A percentile compares a stretch with the other conserved stretches of the same genome.
These are phyloP conservation scores for Caenorhabditis japonica DNA, from an alignment of 2,888 invertebrate genomes.

Conservation along the genomic window DNA sequence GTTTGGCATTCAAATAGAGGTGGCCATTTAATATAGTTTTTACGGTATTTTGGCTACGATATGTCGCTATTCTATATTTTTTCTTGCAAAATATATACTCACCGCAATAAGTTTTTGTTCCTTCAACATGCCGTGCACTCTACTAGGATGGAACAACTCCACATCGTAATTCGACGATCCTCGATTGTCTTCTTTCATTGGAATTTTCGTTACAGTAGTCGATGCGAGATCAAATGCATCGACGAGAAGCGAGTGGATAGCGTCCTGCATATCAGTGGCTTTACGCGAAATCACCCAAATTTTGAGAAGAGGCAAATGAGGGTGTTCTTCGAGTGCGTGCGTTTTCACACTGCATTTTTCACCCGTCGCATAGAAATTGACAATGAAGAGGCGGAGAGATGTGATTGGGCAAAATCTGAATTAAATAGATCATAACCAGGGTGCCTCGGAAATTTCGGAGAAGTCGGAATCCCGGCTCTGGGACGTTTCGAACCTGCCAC, in stretches of 20 bases:
- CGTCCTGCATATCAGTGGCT: slow-evolving; percentile 23
- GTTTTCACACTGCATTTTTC: slow-evolving; percentile 32
- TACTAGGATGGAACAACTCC: slow-evolving; percentile 87
- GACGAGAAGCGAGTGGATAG: slow-evolving; percentile 42
- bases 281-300: slow-evolving; percentile 47
- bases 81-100: too few species aligned
- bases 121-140: slow-evolving; percentile 23
- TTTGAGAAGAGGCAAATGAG: slow-evolving; percentile 12
- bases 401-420: slow-evolving; percentile 39
- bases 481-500: too few species aligned
- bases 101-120: slow-evolving; percentile 14
- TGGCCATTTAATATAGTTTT: too few species aligned
- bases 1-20: too few species aligned
- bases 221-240: slow-evolving; percentile 84
- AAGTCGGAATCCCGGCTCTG: too few species aligned
- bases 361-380: slow-evolving; percentile 36
- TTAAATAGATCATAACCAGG: too few species aligned
- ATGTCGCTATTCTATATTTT: too few species aligned
- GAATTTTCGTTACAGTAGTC: slow-evolving; percentile 97
- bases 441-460: too few species aligned
- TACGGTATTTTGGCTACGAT: too few species aligned
- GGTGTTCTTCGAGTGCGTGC: slow-evolving; percentile 18
- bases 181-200: slow-evolving; percentile 88
- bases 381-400: slow-evolving; percentile 34
- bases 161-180: slow-evolving; percentile 98